Conservation (phyloP, 2,888 invertebrate genomes). For the Mythimna lalbum region DNA sequence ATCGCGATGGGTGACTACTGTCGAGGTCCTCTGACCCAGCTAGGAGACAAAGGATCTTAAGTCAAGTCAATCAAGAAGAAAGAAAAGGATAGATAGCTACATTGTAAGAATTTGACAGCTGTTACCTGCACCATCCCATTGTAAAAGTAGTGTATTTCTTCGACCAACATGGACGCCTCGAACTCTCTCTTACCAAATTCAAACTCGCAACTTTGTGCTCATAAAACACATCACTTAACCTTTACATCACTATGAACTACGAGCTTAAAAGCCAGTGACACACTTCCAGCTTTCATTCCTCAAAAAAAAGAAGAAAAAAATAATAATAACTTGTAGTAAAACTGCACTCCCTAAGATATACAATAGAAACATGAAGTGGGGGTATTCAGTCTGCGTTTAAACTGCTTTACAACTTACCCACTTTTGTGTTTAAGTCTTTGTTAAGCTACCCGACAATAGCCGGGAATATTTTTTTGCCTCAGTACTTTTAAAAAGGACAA, state of each 20-base stretch:
- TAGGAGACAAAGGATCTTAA: too few relatives aligned
- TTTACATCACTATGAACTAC: background rate
- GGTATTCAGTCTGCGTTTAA: constrained; percentile 59
- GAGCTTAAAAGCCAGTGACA: constrained; percentile 15
- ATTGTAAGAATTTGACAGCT: too few relatives aligned
- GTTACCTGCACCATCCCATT: too few relatives aligned
- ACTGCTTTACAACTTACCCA: constrained; percentile 62
- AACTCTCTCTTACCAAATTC: background rate
- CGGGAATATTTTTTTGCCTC: constrained; percentile 58
- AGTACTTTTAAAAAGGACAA: constrained; percentile 49
- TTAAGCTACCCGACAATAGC: constrained; percentile 59
- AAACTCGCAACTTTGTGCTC: background rate
- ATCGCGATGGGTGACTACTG: too few relatives aligned
- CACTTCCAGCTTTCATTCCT: constrained; percentile 11
- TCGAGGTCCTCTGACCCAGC: too few relatives aligned
- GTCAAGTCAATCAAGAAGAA: too few relatives aligned
- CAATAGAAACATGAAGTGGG: constrained; percentile 61
- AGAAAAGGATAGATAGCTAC: too few relatives aligned
- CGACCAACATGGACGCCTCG: too few relatives aligned
- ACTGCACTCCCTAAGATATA: constrained; percentile 48
- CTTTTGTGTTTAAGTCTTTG: constrained; percentile 69
- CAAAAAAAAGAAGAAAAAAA: constrained; percentile 11
- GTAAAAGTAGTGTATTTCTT: too few relatives aligned
- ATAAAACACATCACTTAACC: background rate
- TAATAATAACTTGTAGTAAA: constrained; percentile 17